These are phyloP conservation scores for Drosophila nigrodunni DNA, from an alignment of 1,140 invertebrate species.

Conservation along the genomic window DNA sequence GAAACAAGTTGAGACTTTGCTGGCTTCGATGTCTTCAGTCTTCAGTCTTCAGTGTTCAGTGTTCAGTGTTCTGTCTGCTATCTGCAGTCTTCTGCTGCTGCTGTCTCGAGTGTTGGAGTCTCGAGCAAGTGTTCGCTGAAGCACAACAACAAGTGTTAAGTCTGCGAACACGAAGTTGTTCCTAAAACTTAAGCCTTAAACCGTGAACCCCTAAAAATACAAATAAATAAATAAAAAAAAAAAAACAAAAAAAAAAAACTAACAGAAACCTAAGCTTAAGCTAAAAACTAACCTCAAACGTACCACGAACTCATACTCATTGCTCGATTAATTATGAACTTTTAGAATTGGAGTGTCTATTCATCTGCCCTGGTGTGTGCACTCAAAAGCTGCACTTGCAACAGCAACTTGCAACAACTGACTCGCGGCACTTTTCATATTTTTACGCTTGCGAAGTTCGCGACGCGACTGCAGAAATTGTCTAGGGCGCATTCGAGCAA, in stretches of 20 bases:
- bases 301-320: background rate
- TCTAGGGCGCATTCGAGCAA: slow-evolving; percentile 73
- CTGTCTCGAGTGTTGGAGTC: slow-evolving; percentile 5
- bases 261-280: background rate
- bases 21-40: background rate
- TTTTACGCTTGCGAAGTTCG: slow-evolving; percentile 74
- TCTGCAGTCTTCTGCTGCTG: background rate
- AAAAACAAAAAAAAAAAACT: background rate
- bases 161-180: slow-evolving; percentile 7
- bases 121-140: slow-evolving; percentile 22
- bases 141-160: slow-evolving; percentile 35
- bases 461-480: slow-evolving; percentile 53
- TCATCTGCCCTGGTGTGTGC: slow-evolving; percentile 27
- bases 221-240: slow-evolving; percentile 1
- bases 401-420: slow-evolving; percentile 24
- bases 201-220: background rate
- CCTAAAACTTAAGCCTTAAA: background rate
- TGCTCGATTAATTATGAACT: slow-evolving; percentile 78
- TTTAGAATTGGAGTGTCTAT: slow-evolving; percentile 56
- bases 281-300: slow-evolving; percentile 13
- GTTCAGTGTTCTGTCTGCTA: background rate
- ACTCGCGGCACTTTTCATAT: slow-evolving; percentile 73
- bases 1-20: background rate
- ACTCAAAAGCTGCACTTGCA: slow-evolving; percentile 48
- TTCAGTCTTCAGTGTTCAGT: background rate